Base-by-base conservation (phyloP, 2,888 invertebrate genomes). In the Macaria liturata region DNA sequence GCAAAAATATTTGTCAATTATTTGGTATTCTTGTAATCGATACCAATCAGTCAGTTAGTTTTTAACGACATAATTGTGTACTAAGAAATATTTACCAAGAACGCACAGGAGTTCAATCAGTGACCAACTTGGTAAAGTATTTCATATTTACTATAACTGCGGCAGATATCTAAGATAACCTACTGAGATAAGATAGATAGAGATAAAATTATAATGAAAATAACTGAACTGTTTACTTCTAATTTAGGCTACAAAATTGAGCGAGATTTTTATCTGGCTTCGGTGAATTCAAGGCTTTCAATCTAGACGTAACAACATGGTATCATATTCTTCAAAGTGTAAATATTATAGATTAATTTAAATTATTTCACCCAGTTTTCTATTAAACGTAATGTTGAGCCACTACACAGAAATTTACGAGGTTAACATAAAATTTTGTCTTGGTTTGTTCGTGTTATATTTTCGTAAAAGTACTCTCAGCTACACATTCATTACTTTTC, bases 181-280 rank as follows among this genome's bases (percentile, higher is more conserved):
- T 64, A 70, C 59, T 62, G 53, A 70, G 70, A 70, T 70, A 69
- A 70, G 65, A 67, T 63, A 59, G 54, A 61, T 54, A 57, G 9
- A 60, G 65, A 65, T 67, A 64, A 61, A 54, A 46, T 49, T 56
- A 49, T 46, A 46, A 55, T 46, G 54, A 46, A 59, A 59, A 59
- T 59, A 43, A 20, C 46, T 58, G 44, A 57, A 43, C 4, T 57
- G 54, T 61, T 59, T 52, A 59, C 55, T 48, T 54, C 59, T 59
- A 42, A 40, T 54, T 59, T 49, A 32, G 48, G 48, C 51, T 37
- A 51, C 47, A 45, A 46, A 44, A 43, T 50, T 43, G 49, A 39
- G 32, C 43, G n/a, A 51, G 48, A 51, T 48, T 46, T 20, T 44
- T 47, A 59, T 59, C 50, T 47, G 32, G 31, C 4, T 8, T 30